Conservation (phyloP, 1,140 invertebrate species). For the Danaus plexippus region DNA sequence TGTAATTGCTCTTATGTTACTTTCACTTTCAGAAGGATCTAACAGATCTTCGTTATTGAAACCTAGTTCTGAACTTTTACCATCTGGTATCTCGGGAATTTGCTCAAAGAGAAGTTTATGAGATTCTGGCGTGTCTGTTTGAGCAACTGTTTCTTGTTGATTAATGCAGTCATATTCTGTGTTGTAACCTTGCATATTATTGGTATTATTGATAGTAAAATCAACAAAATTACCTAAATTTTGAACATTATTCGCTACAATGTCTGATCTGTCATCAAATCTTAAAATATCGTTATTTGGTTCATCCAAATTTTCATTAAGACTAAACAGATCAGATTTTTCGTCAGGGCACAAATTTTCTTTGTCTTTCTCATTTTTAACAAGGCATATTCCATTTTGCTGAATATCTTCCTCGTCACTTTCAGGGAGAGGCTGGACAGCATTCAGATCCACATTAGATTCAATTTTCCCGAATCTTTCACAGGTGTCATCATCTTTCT, state of each 20-base stretch:
- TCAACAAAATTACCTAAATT: constrained; percentile 49
- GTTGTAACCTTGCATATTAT: constrained; percentile 48
- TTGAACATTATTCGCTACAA: constrained; percentile 29
- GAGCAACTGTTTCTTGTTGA: constrained; percentile 42
- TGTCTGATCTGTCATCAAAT: constrained; percentile 40
- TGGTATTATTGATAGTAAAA: constrained; percentile 37
- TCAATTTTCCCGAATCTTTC: constrained; percentile 51
- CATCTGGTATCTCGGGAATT: constrained; percentile 67
- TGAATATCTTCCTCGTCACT: constrained; percentile 71
- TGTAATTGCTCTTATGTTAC: constrained; percentile 41
- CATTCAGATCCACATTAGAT: constrained; percentile 74
- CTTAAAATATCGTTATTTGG: constrained; percentile 60
- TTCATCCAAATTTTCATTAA: constrained; percentile 29
- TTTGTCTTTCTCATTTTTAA: constrained; percentile 39
- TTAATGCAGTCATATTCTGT: constrained; percentile 48
- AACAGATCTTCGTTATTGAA: constrained; percentile 54
- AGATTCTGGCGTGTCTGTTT: constrained; percentile 66
- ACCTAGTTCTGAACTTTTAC: constrained; percentile 63
- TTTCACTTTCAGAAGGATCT: constrained; percentile 55
- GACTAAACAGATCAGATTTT: constrained; percentile 27
- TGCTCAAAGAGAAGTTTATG: constrained; percentile 66
- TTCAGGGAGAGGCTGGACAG: constrained; percentile 75
- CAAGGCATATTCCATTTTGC: constrained; percentile 43
- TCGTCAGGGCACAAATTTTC: constrained; percentile 52
- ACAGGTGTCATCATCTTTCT: constrained; percentile 74